Conservation (phyloP, 2,113 vertebrate genomes). For the Speoplatyrhinus poulsoni region DNA sequence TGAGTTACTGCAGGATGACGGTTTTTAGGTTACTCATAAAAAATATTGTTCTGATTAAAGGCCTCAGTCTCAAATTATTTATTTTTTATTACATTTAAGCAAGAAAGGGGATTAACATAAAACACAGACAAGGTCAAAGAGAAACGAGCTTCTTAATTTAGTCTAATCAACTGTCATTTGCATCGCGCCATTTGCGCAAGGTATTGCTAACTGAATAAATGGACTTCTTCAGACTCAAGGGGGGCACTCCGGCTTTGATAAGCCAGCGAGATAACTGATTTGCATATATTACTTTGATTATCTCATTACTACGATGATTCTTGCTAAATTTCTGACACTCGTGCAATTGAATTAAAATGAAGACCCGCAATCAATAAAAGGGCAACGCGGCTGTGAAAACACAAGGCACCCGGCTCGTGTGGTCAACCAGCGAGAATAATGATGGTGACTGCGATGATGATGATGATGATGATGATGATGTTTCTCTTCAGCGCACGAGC, state of each 20-base stretch:
- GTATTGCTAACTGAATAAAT: constrained; percentile 99
- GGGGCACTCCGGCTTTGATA: constrained; percentile 98
- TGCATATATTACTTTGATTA: constrained; percentile 99
- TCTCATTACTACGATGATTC: constrained; percentile 98
- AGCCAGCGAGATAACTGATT: constrained; percentile 98
- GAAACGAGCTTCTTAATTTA: constrained; percentile 99
- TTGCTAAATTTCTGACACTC: constrained; percentile 87
- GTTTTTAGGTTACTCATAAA: constrained; percentile 1
- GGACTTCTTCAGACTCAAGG: constrained; percentile 98
- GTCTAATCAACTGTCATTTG: constrained; percentile 99
- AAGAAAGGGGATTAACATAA: constrained; percentile 95
- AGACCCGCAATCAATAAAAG: constrained; percentile 82
- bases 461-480: constrained; percentile 35
- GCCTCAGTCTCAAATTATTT: constrained; percentile 67
- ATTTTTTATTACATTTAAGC: constrained; percentile 70
- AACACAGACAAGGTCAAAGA: constrained; percentile 99
- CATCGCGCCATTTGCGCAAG: constrained; percentile 98
- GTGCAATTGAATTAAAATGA: constrained; percentile 82
- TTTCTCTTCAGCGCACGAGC: constrained; percentile 30
- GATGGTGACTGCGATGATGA: constrained; percentile 26
- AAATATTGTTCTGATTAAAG: constrained; percentile 60
- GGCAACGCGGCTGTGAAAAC: constrained; percentile 69
- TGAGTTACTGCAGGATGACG: constrained; percentile 14
- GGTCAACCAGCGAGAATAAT: constrained; percentile 52
- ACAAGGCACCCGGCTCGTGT: constrained; percentile 49